Conservation (phyloP, 2,797 vertebrate species). For the Sebastes vulpes region DNA sequence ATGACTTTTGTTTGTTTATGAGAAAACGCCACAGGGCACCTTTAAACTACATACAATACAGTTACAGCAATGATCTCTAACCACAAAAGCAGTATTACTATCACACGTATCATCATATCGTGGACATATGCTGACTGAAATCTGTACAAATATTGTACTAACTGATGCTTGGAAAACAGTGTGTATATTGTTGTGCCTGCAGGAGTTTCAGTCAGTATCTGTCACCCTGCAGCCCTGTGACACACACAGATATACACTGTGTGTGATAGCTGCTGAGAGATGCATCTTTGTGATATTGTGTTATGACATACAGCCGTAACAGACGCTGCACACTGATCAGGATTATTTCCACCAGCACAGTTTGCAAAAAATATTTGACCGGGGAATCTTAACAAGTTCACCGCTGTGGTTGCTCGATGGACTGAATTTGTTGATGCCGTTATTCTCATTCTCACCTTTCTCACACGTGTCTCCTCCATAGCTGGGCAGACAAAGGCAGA, state of each 20-base stretch:
- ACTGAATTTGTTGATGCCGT: not conserved
- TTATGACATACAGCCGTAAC: slow-evolving; percentile 28
- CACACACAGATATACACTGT: slow-evolving; percentile 18
- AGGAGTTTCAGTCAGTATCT: slow-evolving; percentile 27
- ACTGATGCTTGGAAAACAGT: slow-evolving; percentile 3
- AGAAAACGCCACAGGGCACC: not conserved
- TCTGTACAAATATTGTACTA: not conserved
- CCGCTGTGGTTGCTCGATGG: not conserved
- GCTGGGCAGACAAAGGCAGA: slow-evolving; percentile 96
- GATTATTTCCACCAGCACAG: slow-evolving; percentile 42
- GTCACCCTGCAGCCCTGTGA: slow-evolving; percentile 40
- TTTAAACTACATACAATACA: not conserved
- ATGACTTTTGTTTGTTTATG: no score
- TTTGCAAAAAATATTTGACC: slow-evolving; percentile 4
- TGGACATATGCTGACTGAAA: slow-evolving; percentile 10
- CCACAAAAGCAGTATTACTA: not conserved
- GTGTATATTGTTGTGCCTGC: not conserved
- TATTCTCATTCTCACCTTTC: slow-evolving; percentile 87
- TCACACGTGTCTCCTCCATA: slow-evolving; percentile 95
- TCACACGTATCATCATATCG: not conserved
- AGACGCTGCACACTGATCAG: slow-evolving; percentile 45
- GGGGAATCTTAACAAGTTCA: slow-evolving; percentile 7
- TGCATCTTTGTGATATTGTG: slow-evolving; percentile 27
- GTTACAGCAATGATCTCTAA: not conserved
- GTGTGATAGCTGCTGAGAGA: slow-evolving; percentile 27